Evolutionary conservation across 2,113 vertebrate genomes (phyloP).

Genomic region (Oreochromis niloticus): DNA sequence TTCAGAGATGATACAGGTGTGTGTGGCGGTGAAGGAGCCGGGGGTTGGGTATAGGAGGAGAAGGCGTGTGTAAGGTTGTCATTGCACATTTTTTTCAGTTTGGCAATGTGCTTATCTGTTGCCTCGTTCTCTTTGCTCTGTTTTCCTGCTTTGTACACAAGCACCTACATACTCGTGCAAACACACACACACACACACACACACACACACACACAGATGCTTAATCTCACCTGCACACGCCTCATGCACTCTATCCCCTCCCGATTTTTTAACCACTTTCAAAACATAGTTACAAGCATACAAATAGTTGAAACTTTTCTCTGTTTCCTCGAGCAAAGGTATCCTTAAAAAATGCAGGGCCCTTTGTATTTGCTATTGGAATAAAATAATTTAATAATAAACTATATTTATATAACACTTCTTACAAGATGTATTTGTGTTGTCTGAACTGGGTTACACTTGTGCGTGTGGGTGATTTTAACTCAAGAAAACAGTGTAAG

Average conservation of each 20-base stretch:
- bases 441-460: background rate
- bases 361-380: background rate
- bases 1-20: constrained; percentile 20
- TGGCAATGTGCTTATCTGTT: constrained; percentile 14
- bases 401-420: background rate
- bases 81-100: background rate
- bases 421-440: background rate
- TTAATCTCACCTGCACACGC: background rate
- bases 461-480: background rate
- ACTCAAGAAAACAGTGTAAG: background rate
- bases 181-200: background rate
- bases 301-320: background rate
- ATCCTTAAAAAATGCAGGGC: background rate
- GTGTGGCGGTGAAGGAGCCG: background rate
- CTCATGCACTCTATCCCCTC: background rate
- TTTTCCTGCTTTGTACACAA: background rate
- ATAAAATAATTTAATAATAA: background rate
- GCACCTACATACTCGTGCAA: background rate
- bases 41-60: background rate
- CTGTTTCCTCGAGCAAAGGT: background rate
- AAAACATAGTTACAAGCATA: background rate
- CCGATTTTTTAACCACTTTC: background rate
- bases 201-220: background rate
- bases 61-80: background rate
- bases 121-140: background rate